Base-by-base conservation (phyloP, 1,140 invertebrate genomes). In the Spodoptera litura region DNA sequence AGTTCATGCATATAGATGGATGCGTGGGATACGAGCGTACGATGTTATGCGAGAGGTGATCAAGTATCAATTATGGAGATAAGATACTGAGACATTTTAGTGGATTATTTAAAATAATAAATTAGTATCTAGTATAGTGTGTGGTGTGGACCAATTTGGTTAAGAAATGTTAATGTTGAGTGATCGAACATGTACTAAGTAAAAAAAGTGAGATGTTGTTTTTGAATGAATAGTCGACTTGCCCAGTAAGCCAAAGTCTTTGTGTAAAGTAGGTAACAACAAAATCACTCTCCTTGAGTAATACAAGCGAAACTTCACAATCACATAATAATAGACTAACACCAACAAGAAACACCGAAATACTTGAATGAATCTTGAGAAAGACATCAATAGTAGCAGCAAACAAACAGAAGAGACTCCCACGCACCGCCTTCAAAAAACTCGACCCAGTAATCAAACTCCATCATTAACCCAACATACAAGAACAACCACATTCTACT, bases 31-130 rank as follows among this genome's bases (percentile, higher is more conserved):
- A 64, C 4, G 38, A 53, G 38, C 38, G 2, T 49, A 49, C 9
- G 15, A 68, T 52, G 66, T 70, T 9, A 27, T 61, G 20, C 38
- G 15, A 12, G 25, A 31, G 6, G 27, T 31, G 49, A 70, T 52
- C 15, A 70, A 70, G 25, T 53, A 70, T 53, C 66, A 70, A 70
- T 53, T 70, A 31, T 70, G 66, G 20, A 70, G 49, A 70, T 70
- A 31, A 53, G 49, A 53, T 11, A 49, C 10, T 6, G 15, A n/a
- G 25, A 4, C 27, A 70, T 53, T 6, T 25, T 31, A 27, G 25
- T 49, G 3, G 15, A 10, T 66, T 49, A 12, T 25, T 66, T 49
- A 13, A 61, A 44, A 20, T 31, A 12, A 49, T n/a, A 4, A 13
- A 55, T 10, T 31, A n/a, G 44, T 9, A 10, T 27, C 27, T 53